Conservation (phyloP, 1,140 invertebrate species). For the Homarus americanus region DNA sequence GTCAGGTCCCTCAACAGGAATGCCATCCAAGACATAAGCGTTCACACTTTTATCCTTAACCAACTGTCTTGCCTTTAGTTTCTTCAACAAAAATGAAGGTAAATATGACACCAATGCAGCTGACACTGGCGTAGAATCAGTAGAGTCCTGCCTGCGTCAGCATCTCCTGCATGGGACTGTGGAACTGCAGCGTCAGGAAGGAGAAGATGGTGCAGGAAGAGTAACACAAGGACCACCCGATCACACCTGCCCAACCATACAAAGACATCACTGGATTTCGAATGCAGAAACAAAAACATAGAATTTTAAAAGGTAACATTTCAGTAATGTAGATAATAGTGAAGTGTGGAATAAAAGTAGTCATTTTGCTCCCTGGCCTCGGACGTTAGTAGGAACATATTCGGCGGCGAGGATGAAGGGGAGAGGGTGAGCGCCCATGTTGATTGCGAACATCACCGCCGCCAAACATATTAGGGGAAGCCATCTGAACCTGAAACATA, state of each 20-base stretch:
- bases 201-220: conserved; percentile 15
- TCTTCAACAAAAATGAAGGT: conserved; percentile 9
- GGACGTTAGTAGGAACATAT: not conserved
- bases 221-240: conserved; percentile 11
- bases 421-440: conserved; percentile 37
- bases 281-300: not conserved
- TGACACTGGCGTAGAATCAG: conserved; percentile 24
- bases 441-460: conserved; percentile 22
- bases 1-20: too few relatives aligned
- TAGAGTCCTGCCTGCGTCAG: conserved; percentile 49
- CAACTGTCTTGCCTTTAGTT: conserved; percentile 35
- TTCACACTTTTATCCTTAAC: too few relatives aligned
- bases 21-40: too few relatives aligned
- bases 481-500: conserved; percentile 15
- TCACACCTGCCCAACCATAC: too few relatives aligned
- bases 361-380: too few relatives aligned
- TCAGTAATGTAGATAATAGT: not conserved
- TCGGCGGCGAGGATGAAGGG: conserved; percentile 39
- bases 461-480: conserved; percentile 12
- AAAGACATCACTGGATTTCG: not conserved
- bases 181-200: conserved; percentile 48
- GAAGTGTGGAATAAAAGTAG: not conserved
- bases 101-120: conserved; percentile 11
- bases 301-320: not conserved
- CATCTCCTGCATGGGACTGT: conserved; percentile 33